Evolutionary conservation across 2,113 vertebrate genomes (phyloP), one percentile per base, ranked within the genome.

Genomic region (Alligator sinensis): DNA sequence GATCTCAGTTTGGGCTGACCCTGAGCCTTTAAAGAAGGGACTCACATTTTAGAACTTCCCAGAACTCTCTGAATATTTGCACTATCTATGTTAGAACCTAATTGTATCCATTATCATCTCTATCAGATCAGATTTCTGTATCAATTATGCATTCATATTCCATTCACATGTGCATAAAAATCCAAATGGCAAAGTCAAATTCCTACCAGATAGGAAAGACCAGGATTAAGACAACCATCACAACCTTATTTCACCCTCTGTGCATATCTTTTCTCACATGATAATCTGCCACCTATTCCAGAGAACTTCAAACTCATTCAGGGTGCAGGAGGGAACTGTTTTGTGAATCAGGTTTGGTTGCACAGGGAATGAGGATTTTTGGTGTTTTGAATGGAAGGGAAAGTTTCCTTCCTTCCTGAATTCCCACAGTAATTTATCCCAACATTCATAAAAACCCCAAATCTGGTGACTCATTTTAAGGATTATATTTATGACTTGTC

Each of bases 301-400:
- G 10, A 76, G n/a, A 66, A 30, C 19, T 6, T 17, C 6, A 6
- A 57, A 27, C 57, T 12, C 62, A n/a, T 76, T 4, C 62, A 11
- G 38, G 3, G 14, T n/a, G 57, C 17, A 11, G 4, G 55, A 9
- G 4, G n/a, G 9, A 79, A 10, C 25, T 74, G 16, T 16, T 30
- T 72, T 28, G 25, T 19, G 76, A 34, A 84, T 59, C 21, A 47
- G 4, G 1, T n/a, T 21, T 22, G 6, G 63, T 25, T 63, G 55
- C 5, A 4, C 0, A 22, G 18, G 24, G 25, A 34, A n/a, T 5
- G 5, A 1, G 6, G 21, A 34, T 57, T 22, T 70, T 19, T 10
- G 75, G 59, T 70, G 70, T 30, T 11, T 30, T 72, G 24, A 15
- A 66, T 4, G 82, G 59, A 74, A 22, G 9, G 11, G 70, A 68